Evolutionary conservation across 2,113 vertebrate species (phyloP).

Genomic region (Struthio camelus): DNA sequence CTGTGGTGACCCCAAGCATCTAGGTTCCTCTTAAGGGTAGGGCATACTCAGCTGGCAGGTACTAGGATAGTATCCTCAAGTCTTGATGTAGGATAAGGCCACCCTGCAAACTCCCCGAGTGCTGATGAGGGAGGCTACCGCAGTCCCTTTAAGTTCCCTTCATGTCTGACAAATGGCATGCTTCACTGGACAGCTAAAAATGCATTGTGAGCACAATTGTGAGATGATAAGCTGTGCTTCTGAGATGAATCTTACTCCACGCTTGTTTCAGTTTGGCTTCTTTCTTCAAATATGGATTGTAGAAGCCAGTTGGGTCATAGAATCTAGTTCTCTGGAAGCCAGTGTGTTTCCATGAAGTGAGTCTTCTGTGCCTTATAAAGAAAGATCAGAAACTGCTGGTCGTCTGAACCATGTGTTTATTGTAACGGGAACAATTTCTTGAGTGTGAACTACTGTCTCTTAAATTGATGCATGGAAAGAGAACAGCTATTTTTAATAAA

Average conservation of each 20-base stretch:
- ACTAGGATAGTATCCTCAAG: not conserved
- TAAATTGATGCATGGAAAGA: not conserved
- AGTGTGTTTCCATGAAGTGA: not conserved
- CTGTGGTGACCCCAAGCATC: not conserved
- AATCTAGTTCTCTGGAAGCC: not conserved
- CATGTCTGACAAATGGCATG: not conserved
- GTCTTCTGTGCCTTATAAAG: not conserved
- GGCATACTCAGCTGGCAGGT: no score
- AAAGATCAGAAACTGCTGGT: not conserved
- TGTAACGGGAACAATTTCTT: not conserved
- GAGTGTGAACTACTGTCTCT: not conserved
- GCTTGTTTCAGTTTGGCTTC: not conserved
- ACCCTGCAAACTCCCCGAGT: accelerated
- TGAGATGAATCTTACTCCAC: not conserved
- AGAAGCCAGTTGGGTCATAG: not conserved
- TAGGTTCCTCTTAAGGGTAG: not conserved
- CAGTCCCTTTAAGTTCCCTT: not conserved
- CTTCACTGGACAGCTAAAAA: not conserved
- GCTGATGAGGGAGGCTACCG: not conserved
- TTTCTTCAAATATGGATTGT: not conserved
- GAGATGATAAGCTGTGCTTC: not conserved
- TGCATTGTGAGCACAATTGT: not conserved
- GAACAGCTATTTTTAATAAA: not conserved
- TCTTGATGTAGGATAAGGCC: not conserved
- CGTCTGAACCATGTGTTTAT: not conserved